phyloP scores from a whole-genome alignment of 2,888 invertebrate species.

The Pheosia gnoma region DNA sequence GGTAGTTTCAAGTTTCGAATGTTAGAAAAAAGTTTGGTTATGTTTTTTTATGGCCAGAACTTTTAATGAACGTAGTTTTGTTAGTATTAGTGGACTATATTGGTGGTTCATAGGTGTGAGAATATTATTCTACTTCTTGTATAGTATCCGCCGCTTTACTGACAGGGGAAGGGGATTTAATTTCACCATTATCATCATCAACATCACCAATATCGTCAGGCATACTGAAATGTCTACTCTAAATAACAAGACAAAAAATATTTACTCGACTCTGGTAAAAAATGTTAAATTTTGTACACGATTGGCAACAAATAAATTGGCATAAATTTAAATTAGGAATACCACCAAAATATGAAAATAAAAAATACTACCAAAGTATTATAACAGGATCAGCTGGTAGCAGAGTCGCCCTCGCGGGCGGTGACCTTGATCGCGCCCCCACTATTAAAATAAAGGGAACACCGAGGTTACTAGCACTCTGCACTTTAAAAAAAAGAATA shows the following conservation, averaged over 20 bases:
- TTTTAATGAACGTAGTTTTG: constrained; percentile 7
- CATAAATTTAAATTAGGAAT: not conserved
- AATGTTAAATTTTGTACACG: too few species aligned
- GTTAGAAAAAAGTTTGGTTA: constrained; percentile 35
- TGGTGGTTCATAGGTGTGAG: not conserved
- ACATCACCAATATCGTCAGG: too few species aligned
- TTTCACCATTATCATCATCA: too few species aligned
- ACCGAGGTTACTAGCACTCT: constrained; percentile 80
- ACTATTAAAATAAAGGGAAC: constrained; percentile 82
- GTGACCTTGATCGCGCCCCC: constrained; percentile 80
- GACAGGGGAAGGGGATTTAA: too few species aligned
- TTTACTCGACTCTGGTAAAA: too few species aligned
- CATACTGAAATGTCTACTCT: too few species aligned
- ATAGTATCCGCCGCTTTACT: too few species aligned
- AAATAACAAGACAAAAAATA: too few species aligned
- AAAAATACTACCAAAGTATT: constrained; percentile 36
- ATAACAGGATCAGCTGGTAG: constrained; percentile 71
- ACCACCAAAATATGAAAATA: constrained; percentile 6
- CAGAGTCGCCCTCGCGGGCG: constrained; percentile 72
- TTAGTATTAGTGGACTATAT: constrained; percentile 13
- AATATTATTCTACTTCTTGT: too few species aligned
- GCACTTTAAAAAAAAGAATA: constrained; percentile 76
- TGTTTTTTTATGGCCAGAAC: constrained; percentile 27
- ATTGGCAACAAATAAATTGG: not conserved
- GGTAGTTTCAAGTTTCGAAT: constrained; percentile 46